Conservation (phyloP, 2,888 invertebrate species). For the Leptinotarsa peninsularis region DNA sequence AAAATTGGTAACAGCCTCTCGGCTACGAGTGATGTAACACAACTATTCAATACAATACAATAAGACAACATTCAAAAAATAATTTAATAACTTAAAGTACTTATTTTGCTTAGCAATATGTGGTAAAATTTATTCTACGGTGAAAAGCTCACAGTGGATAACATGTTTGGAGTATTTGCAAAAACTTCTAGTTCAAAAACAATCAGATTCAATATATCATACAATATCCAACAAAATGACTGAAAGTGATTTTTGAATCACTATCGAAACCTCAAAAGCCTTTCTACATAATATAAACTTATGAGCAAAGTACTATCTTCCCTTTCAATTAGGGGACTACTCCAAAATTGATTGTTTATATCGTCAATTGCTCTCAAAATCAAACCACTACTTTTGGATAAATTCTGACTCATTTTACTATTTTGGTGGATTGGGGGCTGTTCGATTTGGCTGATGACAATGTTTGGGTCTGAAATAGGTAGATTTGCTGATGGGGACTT, state of each 20-base stretch:
- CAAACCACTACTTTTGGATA: slow-evolving; percentile 39
- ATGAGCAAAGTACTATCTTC: slow-evolving; percentile 55
- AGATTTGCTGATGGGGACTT: slow-evolving; percentile 25
- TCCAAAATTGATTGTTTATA: slow-evolving; percentile 58
- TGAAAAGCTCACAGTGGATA: neutral
- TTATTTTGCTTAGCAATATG: neutral
- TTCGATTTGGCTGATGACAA: slow-evolving; percentile 4
- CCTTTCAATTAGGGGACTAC: slow-evolving; percentile 43
- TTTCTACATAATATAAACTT: slow-evolving; percentile 59
- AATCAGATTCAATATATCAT: neutral
- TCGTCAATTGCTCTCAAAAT: slow-evolving; percentile 56
- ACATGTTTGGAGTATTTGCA: neutral
- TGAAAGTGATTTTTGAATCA: slow-evolving; percentile 6
- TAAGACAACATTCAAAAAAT: neutral
- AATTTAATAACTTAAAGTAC: slow-evolving; percentile 14
- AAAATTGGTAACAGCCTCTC: too few species aligned
- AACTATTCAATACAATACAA: neutral
- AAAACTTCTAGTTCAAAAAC: neutral
- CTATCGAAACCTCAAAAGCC: slow-evolving; percentile 39
- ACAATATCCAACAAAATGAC: slow-evolving; percentile 15
- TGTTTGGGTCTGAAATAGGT: slow-evolving; percentile 21
- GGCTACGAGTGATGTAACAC: too few species aligned
- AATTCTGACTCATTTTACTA: slow-evolving; percentile 3
- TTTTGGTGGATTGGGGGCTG: neutral
- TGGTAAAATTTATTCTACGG: neutral